Evolutionary conservation across 2,888 invertebrate genomes (phyloP), one percentile per base, ranked within the genome.

Genomic region (Andrena chrysosceles): DNA sequence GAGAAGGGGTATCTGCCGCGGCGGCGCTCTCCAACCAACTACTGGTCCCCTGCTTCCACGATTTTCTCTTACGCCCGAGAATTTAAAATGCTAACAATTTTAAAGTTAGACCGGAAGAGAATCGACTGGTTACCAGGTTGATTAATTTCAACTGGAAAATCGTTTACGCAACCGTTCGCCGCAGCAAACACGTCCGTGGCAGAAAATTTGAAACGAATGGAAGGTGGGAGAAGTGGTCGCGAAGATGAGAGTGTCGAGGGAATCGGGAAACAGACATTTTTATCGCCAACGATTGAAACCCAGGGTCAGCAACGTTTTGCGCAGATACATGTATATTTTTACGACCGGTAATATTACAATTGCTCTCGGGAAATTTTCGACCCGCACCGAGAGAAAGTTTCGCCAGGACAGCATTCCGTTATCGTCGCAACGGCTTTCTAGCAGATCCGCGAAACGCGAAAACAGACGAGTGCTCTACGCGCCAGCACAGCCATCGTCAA

Each of bases 241-340:
- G 56, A 56, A 10, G 56, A 56, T 26, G 3, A 52, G 20, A 23
- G 56, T 23, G 56, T 56, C 23, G 56, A 56, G 23, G 56, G 56
- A 23, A 56, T 13, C 54, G 54, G 54, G 42, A 16, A 42, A 42
- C 42, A 42, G 42, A 42, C 16, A 42, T 42, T 42, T 42, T 42
- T 64, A 72, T 62, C 48, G 48, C 49, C 71, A 60, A 71, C 48
- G 62, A 63, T 49, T 33, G 49, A 62, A 62, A 60, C 29, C 23
- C 23, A 56, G 56, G 20, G 26, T 59, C 59, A 42, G 66, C 73
- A 33, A 56, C 31, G 60, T 78, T 68, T 68, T 42, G 62, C 26
- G 42, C 59, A 71, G 67, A 62, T 42, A 54, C 59, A 70, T 33
- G 59, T 70, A 60, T 67, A 67, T 77, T 77, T 77, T 54, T 56